A percentile compares a stretch with the other conserved stretches of the same genome.
phyloP scores from a whole-genome alignment of 64 coral and sea anemone genomes.

The Dendronephthya gigantea region DNA sequence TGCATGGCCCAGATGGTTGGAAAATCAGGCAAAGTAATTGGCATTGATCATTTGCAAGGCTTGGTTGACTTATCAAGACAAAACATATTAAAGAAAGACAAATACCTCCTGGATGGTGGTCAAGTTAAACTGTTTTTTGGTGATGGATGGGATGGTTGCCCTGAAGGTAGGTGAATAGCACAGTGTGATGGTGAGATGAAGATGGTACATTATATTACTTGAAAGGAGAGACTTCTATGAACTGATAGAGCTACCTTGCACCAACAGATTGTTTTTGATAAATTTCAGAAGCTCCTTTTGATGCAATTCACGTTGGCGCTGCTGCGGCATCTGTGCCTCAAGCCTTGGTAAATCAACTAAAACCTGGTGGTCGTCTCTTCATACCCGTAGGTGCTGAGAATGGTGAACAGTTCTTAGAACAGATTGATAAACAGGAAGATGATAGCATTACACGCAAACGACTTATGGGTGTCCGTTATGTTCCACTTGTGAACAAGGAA shows the following conservation, averaged over 20 bases:
- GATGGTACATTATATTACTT: too few relatives aligned
- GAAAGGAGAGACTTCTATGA: too few relatives aligned
- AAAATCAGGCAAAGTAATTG: constrained; percentile 79
- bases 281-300: constrained; percentile 59
- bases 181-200: neutral
- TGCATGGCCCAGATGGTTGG: constrained; percentile 96
- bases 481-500: constrained; percentile 76
- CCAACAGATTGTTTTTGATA: constrained; percentile 41
- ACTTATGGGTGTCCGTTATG: constrained; percentile 79
- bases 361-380: constrained; percentile 83
- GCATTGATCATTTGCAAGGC: constrained; percentile 88
- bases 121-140: constrained; percentile 55
- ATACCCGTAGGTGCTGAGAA: constrained; percentile 76
- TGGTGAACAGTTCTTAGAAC: constrained; percentile 64
- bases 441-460: constrained; percentile 55
- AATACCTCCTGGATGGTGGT: constrained; percentile 53
- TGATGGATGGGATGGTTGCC: constrained; percentile 28
- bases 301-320: constrained; percentile 97
- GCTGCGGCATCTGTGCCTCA: constrained; percentile 64
- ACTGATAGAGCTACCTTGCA: neutral
- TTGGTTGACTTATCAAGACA: constrained; percentile 66
- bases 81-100: constrained; percentile 76
- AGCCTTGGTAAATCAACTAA: constrained; percentile 74
- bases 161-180: neutral
- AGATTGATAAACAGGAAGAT: constrained; percentile 63